phyloP scores from a whole-genome alignment of 2,888 invertebrate species.

The Keiferia lycopersicella region DNA sequence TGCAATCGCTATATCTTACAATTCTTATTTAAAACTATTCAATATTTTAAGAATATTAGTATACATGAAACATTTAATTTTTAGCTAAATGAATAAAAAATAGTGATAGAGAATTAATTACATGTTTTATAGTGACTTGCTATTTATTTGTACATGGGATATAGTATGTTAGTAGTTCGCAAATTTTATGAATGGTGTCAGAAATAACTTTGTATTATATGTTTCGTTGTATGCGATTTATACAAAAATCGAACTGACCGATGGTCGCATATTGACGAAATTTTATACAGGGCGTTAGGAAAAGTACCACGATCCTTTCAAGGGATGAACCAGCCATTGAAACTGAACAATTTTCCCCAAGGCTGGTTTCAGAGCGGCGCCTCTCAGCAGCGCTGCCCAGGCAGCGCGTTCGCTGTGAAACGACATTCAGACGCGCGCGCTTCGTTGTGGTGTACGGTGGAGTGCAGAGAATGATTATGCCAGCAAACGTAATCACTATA shows the following conservation, averaged over 20 bases:
- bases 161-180: constrained; percentile 32
- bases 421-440: too few relatives aligned
- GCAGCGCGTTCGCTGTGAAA: too few relatives aligned
- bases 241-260: constrained; percentile 20
- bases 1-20: constrained; percentile 5
- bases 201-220: neutral
- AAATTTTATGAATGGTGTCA: constrained; percentile 16
- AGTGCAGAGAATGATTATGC: too few relatives aligned
- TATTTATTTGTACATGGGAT: constrained; percentile 69
- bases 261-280: neutral
- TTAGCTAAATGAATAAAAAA: constrained; percentile 45
- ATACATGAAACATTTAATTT: constrained; percentile 39
- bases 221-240: neutral
- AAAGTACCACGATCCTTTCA: too few relatives aligned
- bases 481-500: too few relatives aligned
- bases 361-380: too few relatives aligned
- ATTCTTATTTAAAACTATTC: neutral
- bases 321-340: too few relatives aligned
- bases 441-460: too few relatives aligned
- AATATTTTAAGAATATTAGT: constrained; percentile 28
- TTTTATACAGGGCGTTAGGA: too few relatives aligned
- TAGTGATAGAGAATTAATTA: constrained; percentile 41
- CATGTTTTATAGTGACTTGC: constrained; percentile 57
- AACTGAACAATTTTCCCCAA: too few relatives aligned
- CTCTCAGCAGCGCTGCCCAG: too few relatives aligned